phyloP scores from a whole-genome alignment of 2,797 vertebrate species.

The Urocyon cinereoargenteus region DNA sequence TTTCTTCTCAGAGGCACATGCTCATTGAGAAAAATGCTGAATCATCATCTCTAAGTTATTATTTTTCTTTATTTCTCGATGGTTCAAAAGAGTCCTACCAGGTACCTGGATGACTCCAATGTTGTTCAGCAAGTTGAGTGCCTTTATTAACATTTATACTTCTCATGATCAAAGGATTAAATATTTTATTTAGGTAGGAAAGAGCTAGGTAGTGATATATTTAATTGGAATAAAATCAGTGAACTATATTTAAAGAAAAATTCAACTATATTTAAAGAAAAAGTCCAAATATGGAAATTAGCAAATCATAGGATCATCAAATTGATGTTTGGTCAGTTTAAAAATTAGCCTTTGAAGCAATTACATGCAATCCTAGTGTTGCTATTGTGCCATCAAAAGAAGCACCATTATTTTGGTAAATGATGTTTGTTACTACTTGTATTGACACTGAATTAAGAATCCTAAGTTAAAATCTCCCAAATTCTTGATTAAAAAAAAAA shows the following conservation, averaged over 20 bases:
- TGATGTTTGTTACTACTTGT: not conserved
- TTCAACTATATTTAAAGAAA: not conserved
- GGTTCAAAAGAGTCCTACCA: not conserved
- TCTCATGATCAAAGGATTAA: not conserved
- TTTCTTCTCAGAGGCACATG: not conserved
- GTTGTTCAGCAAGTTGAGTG: not conserved
- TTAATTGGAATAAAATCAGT: slow-evolving; percentile 12
- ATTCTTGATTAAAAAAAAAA: not conserved
- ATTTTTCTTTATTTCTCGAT: slow-evolving; percentile 7
- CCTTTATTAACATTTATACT: not conserved
- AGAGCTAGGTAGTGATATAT: not conserved
- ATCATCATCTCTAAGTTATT: not conserved
- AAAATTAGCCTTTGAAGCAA: not conserved
- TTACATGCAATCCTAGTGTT: not conserved
- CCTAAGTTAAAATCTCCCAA: not conserved
- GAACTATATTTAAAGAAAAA: not conserved
- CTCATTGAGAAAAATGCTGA: slow-evolving; percentile 16
- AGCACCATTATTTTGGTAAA: not conserved
- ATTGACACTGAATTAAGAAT: not conserved
- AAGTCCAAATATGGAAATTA: not conserved
- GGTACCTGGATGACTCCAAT: not conserved
- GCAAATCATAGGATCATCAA: not conserved
- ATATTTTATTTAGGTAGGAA: not conserved
- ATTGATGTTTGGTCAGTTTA: not conserved
- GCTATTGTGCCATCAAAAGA: not conserved